These are phyloP conservation scores for Corvus moneduloides DNA, from an alignment of 2,113 vertebrate genomes.

Conservation along the genomic window DNA sequence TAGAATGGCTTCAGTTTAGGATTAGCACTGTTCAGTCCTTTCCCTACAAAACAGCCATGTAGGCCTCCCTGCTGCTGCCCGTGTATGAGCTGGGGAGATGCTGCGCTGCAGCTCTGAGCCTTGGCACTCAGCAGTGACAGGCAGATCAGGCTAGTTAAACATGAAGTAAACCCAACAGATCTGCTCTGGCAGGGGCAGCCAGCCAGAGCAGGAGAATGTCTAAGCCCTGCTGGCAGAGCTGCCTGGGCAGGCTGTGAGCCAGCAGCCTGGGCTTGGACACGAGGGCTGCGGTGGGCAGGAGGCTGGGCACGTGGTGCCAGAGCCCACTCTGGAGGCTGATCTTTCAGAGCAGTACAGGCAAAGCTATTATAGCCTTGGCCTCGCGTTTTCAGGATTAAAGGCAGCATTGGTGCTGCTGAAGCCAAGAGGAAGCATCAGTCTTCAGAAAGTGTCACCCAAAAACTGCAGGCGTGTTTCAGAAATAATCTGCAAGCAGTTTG, in stretches of 20 bases:
- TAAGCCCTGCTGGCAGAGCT: neutral
- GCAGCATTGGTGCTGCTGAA: neutral
- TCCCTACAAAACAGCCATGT: neutral
- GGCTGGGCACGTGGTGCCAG: rapidly evolving
- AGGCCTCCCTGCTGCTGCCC: neutral
- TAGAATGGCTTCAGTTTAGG: neutral
- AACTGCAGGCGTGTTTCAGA: neutral
- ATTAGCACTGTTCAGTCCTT: neutral
- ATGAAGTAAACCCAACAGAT: neutral
- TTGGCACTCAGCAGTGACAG: neutral
- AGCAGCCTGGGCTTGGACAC: neutral
- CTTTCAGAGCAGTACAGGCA: neutral
- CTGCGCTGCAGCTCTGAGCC: neutral
- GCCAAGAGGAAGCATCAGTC: neutral
- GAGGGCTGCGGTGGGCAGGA: neutral
- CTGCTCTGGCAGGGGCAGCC: neutral
- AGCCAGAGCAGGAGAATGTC: neutral
- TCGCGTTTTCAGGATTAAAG: neutral
- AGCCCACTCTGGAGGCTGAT: neutral
- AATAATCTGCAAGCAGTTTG: neutral
- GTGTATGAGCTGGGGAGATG: neutral
- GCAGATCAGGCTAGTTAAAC: neutral
- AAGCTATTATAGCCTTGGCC: neutral
- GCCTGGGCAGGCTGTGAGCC: neutral
- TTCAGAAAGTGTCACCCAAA: neutral